These are phyloP conservation scores for Oryzias melastigma DNA, from an alignment of 2,113 vertebrate genomes.

Conservation along the genomic window DNA sequence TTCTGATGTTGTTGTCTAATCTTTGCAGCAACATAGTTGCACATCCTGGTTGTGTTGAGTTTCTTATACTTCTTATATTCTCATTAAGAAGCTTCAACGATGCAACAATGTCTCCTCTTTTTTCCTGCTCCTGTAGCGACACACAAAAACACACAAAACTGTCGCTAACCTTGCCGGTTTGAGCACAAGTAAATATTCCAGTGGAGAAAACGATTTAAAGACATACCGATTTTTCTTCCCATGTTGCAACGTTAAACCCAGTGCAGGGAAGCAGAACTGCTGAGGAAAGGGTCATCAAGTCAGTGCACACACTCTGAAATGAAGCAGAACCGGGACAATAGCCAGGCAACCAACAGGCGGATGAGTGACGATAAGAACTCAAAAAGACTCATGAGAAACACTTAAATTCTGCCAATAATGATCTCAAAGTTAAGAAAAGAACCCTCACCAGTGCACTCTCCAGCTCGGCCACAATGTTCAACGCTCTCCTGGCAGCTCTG, in stretches of 20 bases:
- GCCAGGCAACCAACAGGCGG: slow-evolving; percentile 19
- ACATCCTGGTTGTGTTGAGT: slow-evolving; percentile 46
- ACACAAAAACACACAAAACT: slow-evolving; percentile 10
- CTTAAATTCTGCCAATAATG: neutral
- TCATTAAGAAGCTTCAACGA: slow-evolving; percentile 59
- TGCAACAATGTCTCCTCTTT: slow-evolving; percentile 61
- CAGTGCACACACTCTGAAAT: slow-evolving; percentile 57
- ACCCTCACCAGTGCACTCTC: slow-evolving; percentile 63
- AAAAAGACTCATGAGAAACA: neutral
- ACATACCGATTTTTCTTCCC: slow-evolving; percentile 70
- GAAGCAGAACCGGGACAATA: slow-evolving; percentile 20
- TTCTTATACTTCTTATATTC: slow-evolving; percentile 47
- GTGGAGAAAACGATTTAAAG: no score
- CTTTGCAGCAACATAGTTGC: slow-evolving; percentile 45
- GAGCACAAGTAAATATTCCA: no score
- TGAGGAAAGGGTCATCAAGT: slow-evolving; percentile 31
- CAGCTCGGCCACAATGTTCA: slow-evolving; percentile 65
- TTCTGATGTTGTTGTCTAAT: slow-evolving; percentile 67
- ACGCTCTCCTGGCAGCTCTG: slow-evolving; percentile 51
- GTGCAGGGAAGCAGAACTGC: slow-evolving; percentile 61
- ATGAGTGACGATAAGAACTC: slow-evolving; percentile 11
- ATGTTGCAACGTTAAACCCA: slow-evolving; percentile 58
- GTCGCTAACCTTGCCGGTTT: neutral
- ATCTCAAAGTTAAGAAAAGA: slow-evolving; percentile 3
- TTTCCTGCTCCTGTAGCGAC: slow-evolving; percentile 58